Evolutionary conservation across 1,140 invertebrate species (phyloP).

Genomic region (Drosophila bifasciata): DNA sequence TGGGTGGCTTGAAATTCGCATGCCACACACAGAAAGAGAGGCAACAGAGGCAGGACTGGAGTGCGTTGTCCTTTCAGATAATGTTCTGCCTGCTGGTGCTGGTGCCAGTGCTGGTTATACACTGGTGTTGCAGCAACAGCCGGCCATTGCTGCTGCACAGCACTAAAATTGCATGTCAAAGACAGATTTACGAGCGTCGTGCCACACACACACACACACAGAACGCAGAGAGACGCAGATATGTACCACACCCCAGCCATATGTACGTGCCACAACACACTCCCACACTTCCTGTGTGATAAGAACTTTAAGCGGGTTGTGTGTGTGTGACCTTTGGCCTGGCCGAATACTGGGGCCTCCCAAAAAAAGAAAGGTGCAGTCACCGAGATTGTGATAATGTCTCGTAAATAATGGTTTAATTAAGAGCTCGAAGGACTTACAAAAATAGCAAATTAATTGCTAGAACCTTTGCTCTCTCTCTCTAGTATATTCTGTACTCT

Average conservation of each 20-base stretch:
- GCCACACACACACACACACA: conserved; percentile 4
- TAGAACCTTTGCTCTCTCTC: conserved; percentile 8
- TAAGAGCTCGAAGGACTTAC: conserved; percentile 57
- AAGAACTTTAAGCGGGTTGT: conserved; percentile 49
- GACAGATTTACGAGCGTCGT: conserved; percentile 73
- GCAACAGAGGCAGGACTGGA: conserved; percentile 44
- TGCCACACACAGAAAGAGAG: neutral
- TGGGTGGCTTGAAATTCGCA: neutral
- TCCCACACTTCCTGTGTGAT: conserved; percentile 71
- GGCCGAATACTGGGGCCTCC: neutral
- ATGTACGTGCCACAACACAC: too few species aligned
- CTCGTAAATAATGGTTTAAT: conserved; percentile 75
- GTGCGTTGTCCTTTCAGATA: conserved; percentile 75
- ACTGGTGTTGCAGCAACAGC: conserved; percentile 71
- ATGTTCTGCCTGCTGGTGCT: conserved; percentile 51
- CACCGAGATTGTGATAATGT: conserved; percentile 59
- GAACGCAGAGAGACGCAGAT: too few species aligned
- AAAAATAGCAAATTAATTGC: conserved; percentile 79
- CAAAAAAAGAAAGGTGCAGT: conserved; percentile 58
- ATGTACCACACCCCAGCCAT: conserved; percentile 3
- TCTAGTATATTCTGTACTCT: too few species aligned
- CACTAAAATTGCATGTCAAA: conserved; percentile 79
- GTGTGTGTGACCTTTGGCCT: conserved; percentile 43
- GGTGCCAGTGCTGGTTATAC: conserved; percentile 22
- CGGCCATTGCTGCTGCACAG: conserved; percentile 40